phyloP scores from a whole-genome alignment of 2,113 vertebrate species.

The Ifrita kowaldi region DNA sequence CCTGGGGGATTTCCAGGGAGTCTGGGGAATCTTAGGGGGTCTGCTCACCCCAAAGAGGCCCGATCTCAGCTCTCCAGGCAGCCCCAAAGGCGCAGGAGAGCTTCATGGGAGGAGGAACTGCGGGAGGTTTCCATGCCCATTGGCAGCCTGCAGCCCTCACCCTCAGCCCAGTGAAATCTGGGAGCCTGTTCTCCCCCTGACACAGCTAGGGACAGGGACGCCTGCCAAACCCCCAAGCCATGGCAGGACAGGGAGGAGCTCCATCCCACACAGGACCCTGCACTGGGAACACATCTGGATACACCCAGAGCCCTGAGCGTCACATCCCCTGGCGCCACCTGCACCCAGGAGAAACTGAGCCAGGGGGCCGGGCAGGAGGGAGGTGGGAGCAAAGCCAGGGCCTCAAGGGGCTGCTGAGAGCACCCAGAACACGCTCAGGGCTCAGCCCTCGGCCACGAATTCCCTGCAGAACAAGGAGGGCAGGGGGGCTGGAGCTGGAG shows the following conservation, averaged over 20 bases:
- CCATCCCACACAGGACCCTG: neutral
- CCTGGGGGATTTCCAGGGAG: neutral
- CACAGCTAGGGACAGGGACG: neutral
- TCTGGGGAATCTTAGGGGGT: neutral
- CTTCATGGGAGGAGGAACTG: neutral
- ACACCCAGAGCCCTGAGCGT: neutral
- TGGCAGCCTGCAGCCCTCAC: neutral
- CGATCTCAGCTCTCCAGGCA: neutral
- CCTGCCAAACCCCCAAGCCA: neutral
- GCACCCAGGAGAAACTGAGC: neutral
- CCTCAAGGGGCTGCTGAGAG: neutral
- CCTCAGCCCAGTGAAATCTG: neutral
- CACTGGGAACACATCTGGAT: neutral
- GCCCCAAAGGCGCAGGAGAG: neutral
- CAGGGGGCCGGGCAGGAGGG: neutral
- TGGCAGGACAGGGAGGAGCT: neutral
- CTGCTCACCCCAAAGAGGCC: neutral
- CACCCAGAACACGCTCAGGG: rapidly evolving
- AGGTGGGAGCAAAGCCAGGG: neutral
- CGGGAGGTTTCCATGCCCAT: rapidly evolving
- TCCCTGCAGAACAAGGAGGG: neutral
- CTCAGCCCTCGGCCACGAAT: rapidly evolving
- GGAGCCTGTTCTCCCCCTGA: neutral
- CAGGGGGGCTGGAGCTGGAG: neutral
- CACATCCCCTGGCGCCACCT: neutral